These are phyloP conservation scores for Gallinago nigripennis DNA, from an alignment of 2,797 vertebrate genomes.

Conservation along the genomic window DNA sequence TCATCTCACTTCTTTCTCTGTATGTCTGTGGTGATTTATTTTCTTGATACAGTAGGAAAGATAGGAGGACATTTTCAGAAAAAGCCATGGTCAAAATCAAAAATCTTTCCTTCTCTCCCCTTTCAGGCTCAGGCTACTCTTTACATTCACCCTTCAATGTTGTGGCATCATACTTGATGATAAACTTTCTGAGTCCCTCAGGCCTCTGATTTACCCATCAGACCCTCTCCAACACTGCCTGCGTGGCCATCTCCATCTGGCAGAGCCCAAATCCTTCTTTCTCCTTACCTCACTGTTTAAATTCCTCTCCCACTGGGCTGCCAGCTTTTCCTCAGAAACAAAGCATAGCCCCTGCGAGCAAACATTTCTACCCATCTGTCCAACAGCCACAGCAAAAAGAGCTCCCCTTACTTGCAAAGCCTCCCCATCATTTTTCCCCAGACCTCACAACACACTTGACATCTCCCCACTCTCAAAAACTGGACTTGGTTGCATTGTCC, in stretches of 20 bases:
- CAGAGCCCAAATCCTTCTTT: conserved; percentile 14
- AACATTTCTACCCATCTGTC: conserved; percentile 6
- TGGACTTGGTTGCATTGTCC: neutral
- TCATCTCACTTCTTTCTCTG: neutral
- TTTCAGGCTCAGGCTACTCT: neutral
- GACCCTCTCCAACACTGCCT: neutral
- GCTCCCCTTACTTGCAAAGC: neutral
- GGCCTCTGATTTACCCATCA: neutral
- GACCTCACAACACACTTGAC: neutral
- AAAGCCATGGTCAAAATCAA: neutral
- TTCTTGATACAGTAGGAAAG: neutral
- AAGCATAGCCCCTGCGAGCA: neutral
- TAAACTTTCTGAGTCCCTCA: neutral
- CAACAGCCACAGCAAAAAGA: neutral
- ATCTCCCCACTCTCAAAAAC: neutral
- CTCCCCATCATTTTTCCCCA: neutral
- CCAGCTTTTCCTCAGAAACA: neutral
- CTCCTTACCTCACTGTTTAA: conserved; percentile 12
- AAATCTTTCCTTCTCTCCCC: neutral
- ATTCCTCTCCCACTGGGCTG: conserved; percentile 26
- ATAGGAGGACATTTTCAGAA: neutral
- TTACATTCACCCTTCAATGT: neutral
- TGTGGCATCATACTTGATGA: neutral
- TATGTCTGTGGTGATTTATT: neutral
- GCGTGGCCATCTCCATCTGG: neutral